Conservation (phyloP, 2,888 invertebrate genomes). For the Allygus modestus region DNA sequence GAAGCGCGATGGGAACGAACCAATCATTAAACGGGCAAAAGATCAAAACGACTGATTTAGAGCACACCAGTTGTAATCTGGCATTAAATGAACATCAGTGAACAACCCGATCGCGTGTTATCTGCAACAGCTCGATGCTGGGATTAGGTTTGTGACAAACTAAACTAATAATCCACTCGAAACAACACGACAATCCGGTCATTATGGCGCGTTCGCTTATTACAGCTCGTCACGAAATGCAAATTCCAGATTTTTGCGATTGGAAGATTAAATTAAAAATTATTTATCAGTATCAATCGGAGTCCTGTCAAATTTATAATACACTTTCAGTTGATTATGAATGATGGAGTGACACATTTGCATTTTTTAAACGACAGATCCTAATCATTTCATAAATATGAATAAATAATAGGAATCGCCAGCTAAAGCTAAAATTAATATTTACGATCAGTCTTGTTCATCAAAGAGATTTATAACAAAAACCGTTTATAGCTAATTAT, state of each 20-base stretch:
- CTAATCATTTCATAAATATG: background rate
- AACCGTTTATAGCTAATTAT: no score
- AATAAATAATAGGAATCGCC: background rate
- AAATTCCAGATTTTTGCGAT: background rate
- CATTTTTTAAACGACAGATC: background rate
- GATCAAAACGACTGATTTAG: background rate
- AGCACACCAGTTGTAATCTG: background rate
- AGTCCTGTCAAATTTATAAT: background rate
- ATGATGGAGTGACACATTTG: background rate
- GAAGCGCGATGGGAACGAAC: background rate
- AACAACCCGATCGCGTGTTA: background rate
- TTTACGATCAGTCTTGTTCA: background rate
- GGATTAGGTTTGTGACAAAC: slow-evolving; percentile 8
- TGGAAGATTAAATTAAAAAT: slow-evolving; percentile 3
- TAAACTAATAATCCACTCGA: slow-evolving; percentile 1
- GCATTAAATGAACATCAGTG: slow-evolving; percentile 8
- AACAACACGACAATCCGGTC: background rate
- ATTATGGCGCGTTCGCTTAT: background rate
- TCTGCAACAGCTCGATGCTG: background rate
- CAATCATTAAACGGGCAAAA: background rate
- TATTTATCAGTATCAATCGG: background rate
- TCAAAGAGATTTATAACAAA: background rate
- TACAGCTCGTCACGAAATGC: background rate
- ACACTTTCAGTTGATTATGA: background rate
- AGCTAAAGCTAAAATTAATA: background rate